Conservation (phyloP, 2,888 invertebrate species). For the Coelogynopora nodosa region DNA sequence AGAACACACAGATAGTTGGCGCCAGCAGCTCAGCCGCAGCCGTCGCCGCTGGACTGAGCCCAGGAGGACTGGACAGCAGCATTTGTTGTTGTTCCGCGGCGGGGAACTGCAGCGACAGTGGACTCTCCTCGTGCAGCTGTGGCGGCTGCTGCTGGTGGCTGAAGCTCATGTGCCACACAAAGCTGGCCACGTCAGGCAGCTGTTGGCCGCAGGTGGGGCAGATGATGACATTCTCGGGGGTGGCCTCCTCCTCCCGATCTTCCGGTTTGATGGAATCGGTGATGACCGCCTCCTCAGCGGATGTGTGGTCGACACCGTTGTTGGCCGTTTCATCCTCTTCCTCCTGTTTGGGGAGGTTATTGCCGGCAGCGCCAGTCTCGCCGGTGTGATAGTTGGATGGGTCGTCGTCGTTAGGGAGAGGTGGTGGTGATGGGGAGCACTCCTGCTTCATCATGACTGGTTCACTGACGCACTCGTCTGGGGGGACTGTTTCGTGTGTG, state of each 20-base stretch:
- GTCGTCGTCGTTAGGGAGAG: too few relatives aligned
- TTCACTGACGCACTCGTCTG: not conserved
- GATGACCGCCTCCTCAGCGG: not conserved
- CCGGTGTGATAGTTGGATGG: too few relatives aligned
- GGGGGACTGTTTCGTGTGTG: too few relatives aligned
- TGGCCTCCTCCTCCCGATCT: not conserved
- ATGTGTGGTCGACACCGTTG: too few relatives aligned
- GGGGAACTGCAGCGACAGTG: not conserved
- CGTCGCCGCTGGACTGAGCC: not conserved
- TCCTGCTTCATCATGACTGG: too few relatives aligned
- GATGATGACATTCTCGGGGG: not conserved
- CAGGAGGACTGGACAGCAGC: not conserved
- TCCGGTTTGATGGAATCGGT: not conserved
- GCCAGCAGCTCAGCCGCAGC: not conserved
- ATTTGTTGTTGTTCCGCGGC: not conserved
- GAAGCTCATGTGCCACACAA: constrained; percentile 1
- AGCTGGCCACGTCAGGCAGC: not conserved
- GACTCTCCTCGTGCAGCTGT: not conserved
- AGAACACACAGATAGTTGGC: constrained; percentile 32
- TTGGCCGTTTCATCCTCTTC: too few relatives aligned
- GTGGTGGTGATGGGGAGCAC: too few relatives aligned
- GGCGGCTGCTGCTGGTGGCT: not conserved
- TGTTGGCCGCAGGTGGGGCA: not conserved
- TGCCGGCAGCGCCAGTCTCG: too few relatives aligned
- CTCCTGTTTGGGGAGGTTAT: too few relatives aligned